Evolutionary conservation across 1,140 invertebrate genomes (phyloP), one percentile per base, ranked within the genome.

Genomic region (Drosophila dunni): DNA sequence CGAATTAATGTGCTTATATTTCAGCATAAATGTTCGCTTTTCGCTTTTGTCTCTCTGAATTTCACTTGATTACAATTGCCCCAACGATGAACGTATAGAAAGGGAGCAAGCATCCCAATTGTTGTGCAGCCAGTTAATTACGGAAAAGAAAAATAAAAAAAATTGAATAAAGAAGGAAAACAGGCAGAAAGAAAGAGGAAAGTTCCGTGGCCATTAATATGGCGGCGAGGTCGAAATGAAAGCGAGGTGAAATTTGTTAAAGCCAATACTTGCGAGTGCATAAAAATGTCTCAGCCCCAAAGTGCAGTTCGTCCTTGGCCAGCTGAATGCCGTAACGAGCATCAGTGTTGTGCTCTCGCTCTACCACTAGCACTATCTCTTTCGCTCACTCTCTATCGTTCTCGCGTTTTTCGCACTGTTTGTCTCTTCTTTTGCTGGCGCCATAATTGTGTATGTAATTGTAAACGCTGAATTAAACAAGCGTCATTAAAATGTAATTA

Each of bases 401-500:
- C 24, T 63, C 40, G 46, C 10, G 38, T 15, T 57, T 38, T 17
- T 63, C 60, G 34, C 33, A 10, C 54, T 60, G 20, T 54, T 38
- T 63, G 29, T 40, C 45, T 40, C 54, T 40, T 42, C 38, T 60
- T 20, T 44, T 34, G 34, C 62, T 63, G 46, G 33, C 61, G 51
- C 81, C 81, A 90, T 90, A 88, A 88, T 88, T 88, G 84, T 88
- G 85, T 84, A 89, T 89, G 84, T 90, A 89, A 89, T 89, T 89
- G 84, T 89, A 90, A 89, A 90, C 86, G 86, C 79, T 90, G 82
- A 90, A 90, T 90, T 90, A 90, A 90, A 90, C 86, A 90, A 90
- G 86, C 86, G 86, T 90, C 86, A 90, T 90, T 90, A 90, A 90
- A 90, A 90, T 90, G 86, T 90, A 90, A 90, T 90, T 90, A 90